A percentile compares a stretch with the other conserved stretches of the same genome.
Evolutionary conservation across 2,113 vertebrate genomes (phyloP).

Genomic region (Carlito syrichta): DNA sequence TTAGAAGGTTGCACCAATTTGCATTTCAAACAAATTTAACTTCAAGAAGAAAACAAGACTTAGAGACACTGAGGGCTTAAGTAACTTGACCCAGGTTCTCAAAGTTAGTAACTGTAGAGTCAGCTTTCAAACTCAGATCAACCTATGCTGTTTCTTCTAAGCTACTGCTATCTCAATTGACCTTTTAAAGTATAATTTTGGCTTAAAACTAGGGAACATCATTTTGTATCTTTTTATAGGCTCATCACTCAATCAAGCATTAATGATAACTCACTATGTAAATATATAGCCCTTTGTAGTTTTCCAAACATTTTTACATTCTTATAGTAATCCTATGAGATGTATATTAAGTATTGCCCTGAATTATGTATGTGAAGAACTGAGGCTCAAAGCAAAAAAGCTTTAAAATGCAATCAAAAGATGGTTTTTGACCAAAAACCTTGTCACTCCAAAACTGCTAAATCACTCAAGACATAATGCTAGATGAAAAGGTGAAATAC

Average conservation of each 20-base stretch:
- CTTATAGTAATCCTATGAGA: not conserved
- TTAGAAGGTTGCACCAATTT: not conserved
- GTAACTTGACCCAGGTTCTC: not conserved
- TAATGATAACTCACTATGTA: not conserved
- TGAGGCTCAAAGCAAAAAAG: not conserved
- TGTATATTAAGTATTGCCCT: not conserved
- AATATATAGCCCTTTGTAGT: not conserved
- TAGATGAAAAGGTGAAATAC: not conserved
- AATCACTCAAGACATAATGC: not conserved
- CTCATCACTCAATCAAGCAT: not conserved
- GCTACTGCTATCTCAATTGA: not conserved
- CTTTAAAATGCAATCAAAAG: not conserved
- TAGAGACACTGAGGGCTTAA: not conserved
- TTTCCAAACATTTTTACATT: not conserved
- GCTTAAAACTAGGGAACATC: not conserved
- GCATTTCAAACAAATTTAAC: slow-evolving; percentile 11
- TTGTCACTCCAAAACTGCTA: not conserved
- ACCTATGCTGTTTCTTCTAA: not conserved
- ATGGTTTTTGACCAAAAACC: not conserved
- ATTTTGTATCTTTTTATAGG: not conserved
- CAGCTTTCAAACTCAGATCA: not conserved
- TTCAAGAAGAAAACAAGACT: not conserved
- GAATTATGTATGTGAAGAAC: not conserved
- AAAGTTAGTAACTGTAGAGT: not conserved
- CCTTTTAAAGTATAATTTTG: not conserved